A percentile compares a stretch with the other conserved stretches of the same genome.
These are phyloP conservation scores for Aporrectodea caliginosa DNA, from an alignment of 1,140 invertebrate species.

Conservation along the genomic window DNA sequence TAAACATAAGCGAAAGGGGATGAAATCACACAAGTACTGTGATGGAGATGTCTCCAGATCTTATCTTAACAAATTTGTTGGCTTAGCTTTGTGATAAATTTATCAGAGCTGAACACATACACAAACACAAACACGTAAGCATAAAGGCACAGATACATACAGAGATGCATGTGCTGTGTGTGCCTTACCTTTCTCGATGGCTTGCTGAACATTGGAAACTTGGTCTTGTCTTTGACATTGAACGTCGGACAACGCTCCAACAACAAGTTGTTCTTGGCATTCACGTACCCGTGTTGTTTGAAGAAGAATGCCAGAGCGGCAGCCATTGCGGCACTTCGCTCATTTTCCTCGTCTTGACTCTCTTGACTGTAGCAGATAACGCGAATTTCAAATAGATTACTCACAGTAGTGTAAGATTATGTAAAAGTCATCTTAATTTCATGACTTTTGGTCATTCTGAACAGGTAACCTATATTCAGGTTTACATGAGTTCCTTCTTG, in stretches of 20 bases:
- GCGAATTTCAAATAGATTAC: too few species aligned
- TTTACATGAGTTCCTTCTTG: too few species aligned
- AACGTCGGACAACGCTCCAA: conserved; percentile 71
- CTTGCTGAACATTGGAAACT: conserved; percentile 57
- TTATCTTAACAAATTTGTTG: background rate
- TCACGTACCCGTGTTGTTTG: conserved; percentile 67
- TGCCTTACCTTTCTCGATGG: conserved; percentile 27
- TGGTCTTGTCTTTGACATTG: conserved; percentile 79
- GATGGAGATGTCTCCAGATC: background rate
- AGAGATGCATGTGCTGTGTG: background rate
- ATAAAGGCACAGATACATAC: background rate
- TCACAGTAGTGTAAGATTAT: too few species aligned
- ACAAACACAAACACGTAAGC: background rate
- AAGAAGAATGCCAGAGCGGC: conserved; percentile 76
- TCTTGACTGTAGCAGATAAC: too few species aligned
- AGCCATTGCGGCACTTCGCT: conserved; percentile 68
- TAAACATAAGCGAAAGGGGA: too few species aligned
- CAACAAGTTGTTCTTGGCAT: conserved; percentile 48
- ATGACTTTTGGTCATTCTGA: too few species aligned
- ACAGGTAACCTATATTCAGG: too few species aligned
- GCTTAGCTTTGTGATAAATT: background rate
- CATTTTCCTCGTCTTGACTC: conserved; percentile 63
- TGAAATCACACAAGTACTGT: background rate
- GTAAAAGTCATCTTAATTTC: too few species aligned
- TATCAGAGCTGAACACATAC: background rate